phyloP scores from a whole-genome alignment of 2,113 vertebrate species.

The Fregata magnificens region DNA sequence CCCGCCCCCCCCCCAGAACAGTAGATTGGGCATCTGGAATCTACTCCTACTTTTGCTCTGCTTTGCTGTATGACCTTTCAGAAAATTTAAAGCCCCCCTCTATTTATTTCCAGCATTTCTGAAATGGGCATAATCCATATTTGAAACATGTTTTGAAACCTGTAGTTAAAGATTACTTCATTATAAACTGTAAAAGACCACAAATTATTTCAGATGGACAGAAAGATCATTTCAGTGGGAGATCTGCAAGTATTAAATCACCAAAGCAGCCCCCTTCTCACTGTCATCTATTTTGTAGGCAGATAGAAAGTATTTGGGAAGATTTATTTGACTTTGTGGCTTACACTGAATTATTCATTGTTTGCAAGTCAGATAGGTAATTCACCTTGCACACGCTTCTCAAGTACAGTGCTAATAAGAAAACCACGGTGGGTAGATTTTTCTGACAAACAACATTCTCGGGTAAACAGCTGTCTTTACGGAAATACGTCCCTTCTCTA shows the following conservation, averaged over 20 bases:
- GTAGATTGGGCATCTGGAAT: not conserved
- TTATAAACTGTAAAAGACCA: not conserved
- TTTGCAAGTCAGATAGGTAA: not conserved
- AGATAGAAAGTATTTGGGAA: not conserved
- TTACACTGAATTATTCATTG: conserved; percentile 15
- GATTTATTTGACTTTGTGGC: not conserved
- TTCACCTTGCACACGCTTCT: not conserved
- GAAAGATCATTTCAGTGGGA: not conserved
- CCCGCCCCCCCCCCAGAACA: not conserved
- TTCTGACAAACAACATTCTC: not conserved
- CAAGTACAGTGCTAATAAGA: not conserved
- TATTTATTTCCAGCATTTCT: not conserved
- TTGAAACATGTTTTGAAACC: not conserved
- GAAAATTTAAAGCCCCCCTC: not conserved
- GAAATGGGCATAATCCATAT: not conserved
- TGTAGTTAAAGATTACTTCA: not conserved
- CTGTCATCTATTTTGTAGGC: not conserved
- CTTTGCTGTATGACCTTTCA: not conserved
- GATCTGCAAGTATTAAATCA: not conserved
- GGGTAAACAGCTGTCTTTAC: not conserved
- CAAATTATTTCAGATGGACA: not conserved
- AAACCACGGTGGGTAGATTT: not conserved
- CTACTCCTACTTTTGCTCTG: not conserved
- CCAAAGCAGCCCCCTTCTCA: not conserved
- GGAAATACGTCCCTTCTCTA: not conserved